These are phyloP conservation scores for Euura lappo DNA, from an alignment of 1,140 invertebrate genomes.

Conservation along the genomic window DNA sequence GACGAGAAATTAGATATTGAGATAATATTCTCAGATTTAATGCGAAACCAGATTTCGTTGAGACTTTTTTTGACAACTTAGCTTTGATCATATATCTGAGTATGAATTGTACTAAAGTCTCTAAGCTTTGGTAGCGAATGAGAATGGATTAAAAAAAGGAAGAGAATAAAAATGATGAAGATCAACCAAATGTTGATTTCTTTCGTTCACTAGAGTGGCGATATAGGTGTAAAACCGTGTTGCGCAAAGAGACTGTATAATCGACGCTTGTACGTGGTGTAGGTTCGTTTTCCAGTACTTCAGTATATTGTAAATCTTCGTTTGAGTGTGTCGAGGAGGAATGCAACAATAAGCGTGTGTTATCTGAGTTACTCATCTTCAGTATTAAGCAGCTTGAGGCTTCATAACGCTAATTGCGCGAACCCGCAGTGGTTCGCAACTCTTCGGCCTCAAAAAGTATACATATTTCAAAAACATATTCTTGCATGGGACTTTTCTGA, in stretches of 20 bases:
- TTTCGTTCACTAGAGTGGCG: background rate
- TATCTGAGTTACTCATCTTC: constrained; percentile 26
- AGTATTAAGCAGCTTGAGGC: constrained; percentile 18
- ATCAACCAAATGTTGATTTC: too few species aligned
- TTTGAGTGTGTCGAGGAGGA: constrained; percentile 23
- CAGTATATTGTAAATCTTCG: background rate
- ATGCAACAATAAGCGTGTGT: constrained; percentile 46
- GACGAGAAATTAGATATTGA: too few species aligned
- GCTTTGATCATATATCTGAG: too few species aligned
- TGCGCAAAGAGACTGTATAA: constrained; percentile 52
- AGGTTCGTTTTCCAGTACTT: constrained; percentile 24
- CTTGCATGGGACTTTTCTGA: too few species aligned
- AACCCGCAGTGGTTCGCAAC: constrained; percentile 39
- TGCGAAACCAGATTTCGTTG: too few species aligned
- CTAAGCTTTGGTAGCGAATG: too few species aligned
- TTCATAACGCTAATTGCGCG: constrained; percentile 57
- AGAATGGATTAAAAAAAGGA: background rate
- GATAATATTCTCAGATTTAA: too few species aligned
- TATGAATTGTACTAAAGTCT: too few species aligned
- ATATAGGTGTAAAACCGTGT: constrained; percentile 17
- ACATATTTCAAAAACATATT: background rate
- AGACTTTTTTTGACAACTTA: too few species aligned
- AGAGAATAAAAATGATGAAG: too few species aligned
- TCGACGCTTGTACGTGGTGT: constrained; percentile 56
- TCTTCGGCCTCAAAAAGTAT: background rate